Evolutionary conservation across 1,140 invertebrate species (phyloP).

Genomic region (Hesperophylax magnus): DNA sequence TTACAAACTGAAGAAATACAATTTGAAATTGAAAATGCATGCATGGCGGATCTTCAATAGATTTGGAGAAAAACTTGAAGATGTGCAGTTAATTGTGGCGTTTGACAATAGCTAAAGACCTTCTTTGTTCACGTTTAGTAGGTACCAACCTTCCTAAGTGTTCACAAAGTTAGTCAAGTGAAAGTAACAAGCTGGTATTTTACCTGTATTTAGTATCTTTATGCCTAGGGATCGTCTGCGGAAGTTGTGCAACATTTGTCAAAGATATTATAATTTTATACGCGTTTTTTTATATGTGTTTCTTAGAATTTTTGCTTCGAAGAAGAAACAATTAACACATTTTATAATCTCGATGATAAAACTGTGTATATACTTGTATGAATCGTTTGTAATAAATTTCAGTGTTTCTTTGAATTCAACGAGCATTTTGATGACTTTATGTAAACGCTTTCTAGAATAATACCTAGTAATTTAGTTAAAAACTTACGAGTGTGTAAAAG

Average conservation of each 20-base stretch:
- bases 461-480: no score
- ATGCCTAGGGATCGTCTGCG: neutral
- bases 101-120: slow-evolving; percentile 12
- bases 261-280: no score
- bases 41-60: slow-evolving; percentile 1
- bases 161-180: slow-evolving; percentile 12
- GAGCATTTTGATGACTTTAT: no score
- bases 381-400: neutral
- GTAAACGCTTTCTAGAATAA: no score
- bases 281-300: no score
- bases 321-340: neutral
- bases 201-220: neutral
- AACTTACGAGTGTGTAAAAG: no score
- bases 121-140: neutral
- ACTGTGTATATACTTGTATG: no score
- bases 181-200: neutral
- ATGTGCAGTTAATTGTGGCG: slow-evolving; percentile 9
- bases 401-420: neutral
- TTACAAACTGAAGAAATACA: neutral
- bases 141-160: neutral
- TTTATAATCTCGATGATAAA: no score
- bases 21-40: slow-evolving; percentile 13
- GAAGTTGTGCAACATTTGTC: neutral
- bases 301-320: neutral
- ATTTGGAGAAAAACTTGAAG: neutral